Conservation (phyloP, 2,797 vertebrate genomes). For the Microctenopoma steveboyesi region DNA sequence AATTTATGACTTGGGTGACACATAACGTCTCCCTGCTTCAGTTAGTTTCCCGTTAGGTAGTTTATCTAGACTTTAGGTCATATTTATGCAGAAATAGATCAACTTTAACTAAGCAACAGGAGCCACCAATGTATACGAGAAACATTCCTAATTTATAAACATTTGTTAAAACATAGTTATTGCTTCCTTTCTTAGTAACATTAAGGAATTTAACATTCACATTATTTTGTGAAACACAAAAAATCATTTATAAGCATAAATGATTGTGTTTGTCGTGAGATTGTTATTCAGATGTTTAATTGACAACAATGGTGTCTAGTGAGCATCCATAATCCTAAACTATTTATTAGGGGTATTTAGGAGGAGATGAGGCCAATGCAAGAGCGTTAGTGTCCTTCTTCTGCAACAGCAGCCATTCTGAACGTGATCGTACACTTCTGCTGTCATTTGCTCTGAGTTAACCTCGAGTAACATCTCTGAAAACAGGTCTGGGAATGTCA, state of each 20-base stretch:
- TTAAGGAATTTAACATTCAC: neutral
- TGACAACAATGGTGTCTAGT: neutral
- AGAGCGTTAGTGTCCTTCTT: neutral
- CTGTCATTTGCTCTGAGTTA: neutral
- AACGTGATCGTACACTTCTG: neutral
- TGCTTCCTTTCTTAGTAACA: neutral
- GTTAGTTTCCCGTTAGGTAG: too few species aligned
- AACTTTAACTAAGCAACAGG: too few species aligned
- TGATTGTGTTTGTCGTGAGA: neutral
- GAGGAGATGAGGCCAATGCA: neutral
- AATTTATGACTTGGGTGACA: too few species aligned
- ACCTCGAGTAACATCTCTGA: slow-evolving; percentile 15
- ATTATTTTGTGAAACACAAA: neutral
- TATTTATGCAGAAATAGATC: too few species aligned
- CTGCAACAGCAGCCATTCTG: neutral
- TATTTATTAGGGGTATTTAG: neutral
- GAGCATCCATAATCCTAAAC: neutral
- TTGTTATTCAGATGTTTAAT: neutral
- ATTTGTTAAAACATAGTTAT: too few species aligned
- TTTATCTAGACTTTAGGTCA: too few species aligned
- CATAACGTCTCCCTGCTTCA: too few species aligned
- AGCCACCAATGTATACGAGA: too few species aligned
- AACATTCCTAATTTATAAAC: too few species aligned
- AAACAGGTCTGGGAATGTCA: slow-evolving; percentile 26
- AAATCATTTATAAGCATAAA: neutral